A percentile compares a stretch with the other conserved stretches of the same genome.
Evolutionary conservation across 2,888 invertebrate genomes (phyloP).

Genomic region (Metopia argyrocephala): DNA sequence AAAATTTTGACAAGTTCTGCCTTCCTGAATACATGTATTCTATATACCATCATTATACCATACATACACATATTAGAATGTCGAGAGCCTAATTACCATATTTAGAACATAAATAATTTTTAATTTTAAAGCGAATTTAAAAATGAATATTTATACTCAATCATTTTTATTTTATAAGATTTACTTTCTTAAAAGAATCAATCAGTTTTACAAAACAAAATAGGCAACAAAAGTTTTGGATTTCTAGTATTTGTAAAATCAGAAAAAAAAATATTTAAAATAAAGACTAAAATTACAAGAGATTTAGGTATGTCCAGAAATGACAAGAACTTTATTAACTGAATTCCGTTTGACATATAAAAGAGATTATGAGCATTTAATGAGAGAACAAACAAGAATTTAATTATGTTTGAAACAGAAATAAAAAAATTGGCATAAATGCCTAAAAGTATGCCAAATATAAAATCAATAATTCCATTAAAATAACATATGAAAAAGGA

Average conservation of each 20-base stretch:
- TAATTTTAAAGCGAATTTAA: too few species aligned
- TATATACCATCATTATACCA: too few species aligned
- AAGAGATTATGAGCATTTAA: too few species aligned
- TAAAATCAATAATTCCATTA: constrained; percentile 6
- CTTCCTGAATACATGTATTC: too few species aligned
- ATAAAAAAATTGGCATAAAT: not conserved
- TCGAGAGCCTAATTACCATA: too few species aligned
- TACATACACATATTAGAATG: too few species aligned
- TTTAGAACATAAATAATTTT: too few species aligned
- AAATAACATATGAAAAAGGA: not conserved
- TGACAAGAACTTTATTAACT: not conserved
- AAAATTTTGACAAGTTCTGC: too few species aligned
- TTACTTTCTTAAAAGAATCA: not conserved
- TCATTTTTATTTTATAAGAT: too few species aligned
- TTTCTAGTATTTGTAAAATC: not conserved
- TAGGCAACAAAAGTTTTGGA: not conserved
- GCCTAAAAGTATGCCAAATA: constrained; percentile 28
- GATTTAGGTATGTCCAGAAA: not conserved
- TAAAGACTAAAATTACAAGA: not conserved
- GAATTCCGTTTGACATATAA: too few species aligned
- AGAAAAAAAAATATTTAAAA: not conserved
- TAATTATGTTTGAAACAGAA: not conserved
- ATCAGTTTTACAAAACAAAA: not conserved
- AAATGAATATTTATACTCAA: too few species aligned
- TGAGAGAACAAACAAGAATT: not conserved